Conservation (phyloP, 2,797 vertebrate genomes). For the Brotula barbata region DNA sequence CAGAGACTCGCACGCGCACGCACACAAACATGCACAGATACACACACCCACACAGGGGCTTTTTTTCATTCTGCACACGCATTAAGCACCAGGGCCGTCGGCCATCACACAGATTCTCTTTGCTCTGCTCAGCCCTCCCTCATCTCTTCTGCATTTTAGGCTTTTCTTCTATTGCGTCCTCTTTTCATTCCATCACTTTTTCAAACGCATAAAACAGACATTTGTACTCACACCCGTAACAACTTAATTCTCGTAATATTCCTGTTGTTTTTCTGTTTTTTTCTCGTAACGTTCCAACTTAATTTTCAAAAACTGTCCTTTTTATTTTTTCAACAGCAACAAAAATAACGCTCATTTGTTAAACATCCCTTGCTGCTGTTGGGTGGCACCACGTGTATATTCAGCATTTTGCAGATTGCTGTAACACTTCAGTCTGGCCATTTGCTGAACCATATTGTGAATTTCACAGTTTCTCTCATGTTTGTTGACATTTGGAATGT, state of each 20-base stretch:
- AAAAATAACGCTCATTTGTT: background rate
- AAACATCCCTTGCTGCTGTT: background rate
- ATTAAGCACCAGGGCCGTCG: conserved; percentile 59
- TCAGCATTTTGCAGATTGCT: conserved; percentile 17
- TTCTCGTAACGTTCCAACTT: too few relatives aligned
- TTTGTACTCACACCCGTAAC: background rate
- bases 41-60: conserved; percentile 40
- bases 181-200: background rate
- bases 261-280: too few relatives aligned
- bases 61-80: conserved; percentile 74
- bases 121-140: conserved; percentile 39
- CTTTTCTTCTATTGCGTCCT: conserved; percentile 2
- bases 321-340: background rate
- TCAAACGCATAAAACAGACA: conserved; percentile 2
- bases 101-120: conserved; percentile 64
- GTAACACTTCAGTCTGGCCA: conserved; percentile 21
- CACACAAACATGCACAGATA: conserved; percentile 17
- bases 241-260: too few relatives aligned
- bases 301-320: too few relatives aligned
- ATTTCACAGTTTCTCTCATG: conserved; percentile 61
- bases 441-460: conserved; percentile 44
- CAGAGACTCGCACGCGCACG: conserved; percentile 44
- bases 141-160: conserved; percentile 16
- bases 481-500: conserved; percentile 65
- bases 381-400: background rate